These are phyloP conservation scores for Bryconaethiops microstoma DNA, from an alignment of 2,797 vertebrate species.

Conservation along the genomic window DNA sequence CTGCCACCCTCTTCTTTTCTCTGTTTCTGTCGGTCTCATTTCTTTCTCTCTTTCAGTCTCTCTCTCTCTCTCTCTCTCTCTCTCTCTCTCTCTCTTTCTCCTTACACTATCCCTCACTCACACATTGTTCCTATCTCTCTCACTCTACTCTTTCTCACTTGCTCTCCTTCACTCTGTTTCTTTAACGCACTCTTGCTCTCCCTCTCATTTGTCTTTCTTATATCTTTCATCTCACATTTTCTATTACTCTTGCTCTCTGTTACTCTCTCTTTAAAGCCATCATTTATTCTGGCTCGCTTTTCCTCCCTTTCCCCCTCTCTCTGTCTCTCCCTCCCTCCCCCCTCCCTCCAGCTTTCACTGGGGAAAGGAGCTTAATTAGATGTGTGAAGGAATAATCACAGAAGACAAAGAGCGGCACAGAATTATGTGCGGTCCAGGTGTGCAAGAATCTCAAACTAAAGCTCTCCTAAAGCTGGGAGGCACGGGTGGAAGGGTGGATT, in stretches of 20 bases:
- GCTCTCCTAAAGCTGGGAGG: background rate
- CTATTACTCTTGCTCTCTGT: background rate
- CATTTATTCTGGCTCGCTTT: background rate
- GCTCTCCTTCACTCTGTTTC: background rate
- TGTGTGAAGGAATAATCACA: slow-evolving; percentile 35
- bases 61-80: background rate
- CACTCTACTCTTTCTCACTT: background rate
- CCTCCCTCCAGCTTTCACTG: background rate
- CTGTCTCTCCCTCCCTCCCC: background rate
- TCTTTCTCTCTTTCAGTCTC: background rate
- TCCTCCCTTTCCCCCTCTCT: slow-evolving; percentile 3
- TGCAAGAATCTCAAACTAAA: background rate
- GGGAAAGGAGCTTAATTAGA: slow-evolving; percentile 32
- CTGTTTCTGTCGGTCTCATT: background rate
- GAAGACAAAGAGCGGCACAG: slow-evolving; percentile 16
- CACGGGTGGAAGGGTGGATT: background rate
- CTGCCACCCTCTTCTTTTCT: background rate
- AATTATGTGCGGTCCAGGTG: slow-evolving; percentile 14
- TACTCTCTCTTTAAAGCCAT: background rate
- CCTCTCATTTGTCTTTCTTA: background rate
- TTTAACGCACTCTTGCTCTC: background rate
- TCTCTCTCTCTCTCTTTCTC: background rate
- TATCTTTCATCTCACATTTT: no score
- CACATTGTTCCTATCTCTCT: background rate
- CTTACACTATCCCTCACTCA: background rate